Base-by-base conservation (phyloP, 2,113 vertebrate species). In the Bubo bubo region DNA sequence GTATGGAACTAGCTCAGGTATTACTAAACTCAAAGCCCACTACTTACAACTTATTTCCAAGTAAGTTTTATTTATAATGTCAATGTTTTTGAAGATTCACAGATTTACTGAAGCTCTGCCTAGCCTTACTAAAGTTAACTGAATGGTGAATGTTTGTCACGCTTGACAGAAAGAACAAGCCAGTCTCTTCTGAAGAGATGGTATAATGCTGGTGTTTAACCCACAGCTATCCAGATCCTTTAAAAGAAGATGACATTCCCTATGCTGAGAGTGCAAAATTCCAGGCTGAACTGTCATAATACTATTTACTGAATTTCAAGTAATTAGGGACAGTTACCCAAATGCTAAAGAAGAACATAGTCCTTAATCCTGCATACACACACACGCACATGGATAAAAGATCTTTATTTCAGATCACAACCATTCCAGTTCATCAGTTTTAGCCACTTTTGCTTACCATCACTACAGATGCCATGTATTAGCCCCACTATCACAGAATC, bases 331-430 rank as follows among this genome's bases (percentile, higher is more conserved):
- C n/a, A 79, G 53, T 37, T 76, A 71, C 7, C 13, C 28, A 75
- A 74, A 71, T 27, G 14, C 52, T 37, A 23, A 84, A 28, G 59
- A 56, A 73, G 17, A 66, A 49, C 30, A 34, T 5, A 27, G 8
- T 26, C 23, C 43, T 52, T 9, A 85, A 49, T 16, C 59, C 28
- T n/a, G 13, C 32, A 73, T 8, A 68, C 7, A 27, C 17, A 67
- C 13, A 70, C 1, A 32, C 1, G 1, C 15, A n/a, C 8, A n/a
- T 0, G 6, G 6, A 35, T 23, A 34, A 59, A 85, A 19, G 10
- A 55, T 47, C 43, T 47, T 67, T 26, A 35, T 12, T 74, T 17
- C 30, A 47, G 17, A 41, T 7, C 49, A 35, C 12, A 56, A 18
- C 49, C 4, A 0, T 10, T 76, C 45, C 49, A 71, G 11, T 34